Base-by-base conservation (phyloP, 2,113 vertebrate genomes). In the Engystomops pustulosus region DNA sequence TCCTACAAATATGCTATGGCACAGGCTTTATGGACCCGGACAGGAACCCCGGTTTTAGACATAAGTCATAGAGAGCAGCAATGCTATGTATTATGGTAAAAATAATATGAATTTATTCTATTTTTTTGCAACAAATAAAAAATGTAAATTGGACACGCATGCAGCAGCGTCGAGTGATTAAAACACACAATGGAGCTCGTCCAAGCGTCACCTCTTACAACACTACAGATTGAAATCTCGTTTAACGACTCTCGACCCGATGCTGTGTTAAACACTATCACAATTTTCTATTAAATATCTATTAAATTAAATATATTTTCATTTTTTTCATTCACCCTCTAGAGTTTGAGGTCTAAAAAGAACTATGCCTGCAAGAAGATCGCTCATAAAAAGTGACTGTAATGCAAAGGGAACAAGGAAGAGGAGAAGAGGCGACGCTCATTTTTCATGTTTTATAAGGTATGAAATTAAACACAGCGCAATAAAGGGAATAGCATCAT, bases 361-460 rank as follows among this genome's bases (percentile, higher is more conserved):
- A 85, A 78, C 79, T 89, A 76, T 88, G 87, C 79, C 62, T 86
- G 81, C 55, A 87, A 71, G 88, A 87, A 85, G 88, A 90, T 87
- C 87, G 86, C 84, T 88, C 88, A 89, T 91, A 90, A 91, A 91
- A 88, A 79, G 53, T 87, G 85, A 80, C n/a, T 70, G 84, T 86
- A 90, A 91, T 91, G 87, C 89, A 88, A 91, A 86, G 87, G 85
- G 90, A 87, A 90, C 88, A 85, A 81, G 86, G 88, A 83, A 89
- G 89, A 89, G 87, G 62, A 86, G 85, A 62, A 89, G 87, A 87
- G 85, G 88, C 80, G 88, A 83, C 83, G 88, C 84, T 89, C 87
- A 89, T 89, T 89, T 88, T 86, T 90, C 88, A 90, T 89, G 89
- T 88, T 91, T 90, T 91, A 92, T 92, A 90, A 92, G 88, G 88